Conservation (phyloP, 2,797 vertebrate species). For the Ceryle rudis region DNA sequence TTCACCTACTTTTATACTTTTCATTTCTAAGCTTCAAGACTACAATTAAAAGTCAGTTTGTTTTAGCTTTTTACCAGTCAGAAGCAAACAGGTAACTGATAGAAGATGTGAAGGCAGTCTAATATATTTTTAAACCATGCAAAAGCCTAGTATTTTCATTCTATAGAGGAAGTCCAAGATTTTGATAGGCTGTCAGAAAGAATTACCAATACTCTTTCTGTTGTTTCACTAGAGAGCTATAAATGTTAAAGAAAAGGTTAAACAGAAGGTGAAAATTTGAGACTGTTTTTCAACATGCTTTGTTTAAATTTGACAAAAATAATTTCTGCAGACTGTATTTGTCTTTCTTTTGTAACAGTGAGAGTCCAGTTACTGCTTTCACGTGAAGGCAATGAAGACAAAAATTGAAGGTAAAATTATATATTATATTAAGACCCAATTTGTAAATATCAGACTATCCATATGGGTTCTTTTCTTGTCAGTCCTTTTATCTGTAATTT, state of each 20-base stretch:
- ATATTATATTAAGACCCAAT: not conserved
- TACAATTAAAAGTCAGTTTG: slow-evolving; percentile 56
- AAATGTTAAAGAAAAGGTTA: slow-evolving; percentile 10
- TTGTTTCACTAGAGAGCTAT: not conserved
- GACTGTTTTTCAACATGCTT: not conserved
- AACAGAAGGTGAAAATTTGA: not conserved
- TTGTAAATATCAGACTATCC: not conserved
- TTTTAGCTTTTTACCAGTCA: slow-evolving; percentile 2
- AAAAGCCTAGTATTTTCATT: not conserved
- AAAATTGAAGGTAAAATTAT: not conserved
- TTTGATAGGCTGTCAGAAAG: not conserved
- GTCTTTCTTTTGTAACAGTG: not conserved
- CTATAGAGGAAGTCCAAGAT: not conserved
- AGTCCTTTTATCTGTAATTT: not conserved
- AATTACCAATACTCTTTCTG: not conserved
- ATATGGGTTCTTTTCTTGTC: not conserved
- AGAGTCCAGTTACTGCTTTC: not conserved
- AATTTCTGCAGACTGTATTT: not conserved
- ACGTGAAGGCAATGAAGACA: not conserved
- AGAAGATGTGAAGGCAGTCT: not conserved
- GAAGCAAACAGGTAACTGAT: slow-evolving; percentile 26
- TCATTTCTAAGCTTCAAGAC: slow-evolving; percentile 28
- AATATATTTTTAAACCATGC: slow-evolving; percentile 4
- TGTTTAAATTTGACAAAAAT: slow-evolving; percentile 1
- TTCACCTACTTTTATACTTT: slow-evolving; percentile 54